Conservation (phyloP, 2,797 vertebrate species). For the Channa striata region DNA sequence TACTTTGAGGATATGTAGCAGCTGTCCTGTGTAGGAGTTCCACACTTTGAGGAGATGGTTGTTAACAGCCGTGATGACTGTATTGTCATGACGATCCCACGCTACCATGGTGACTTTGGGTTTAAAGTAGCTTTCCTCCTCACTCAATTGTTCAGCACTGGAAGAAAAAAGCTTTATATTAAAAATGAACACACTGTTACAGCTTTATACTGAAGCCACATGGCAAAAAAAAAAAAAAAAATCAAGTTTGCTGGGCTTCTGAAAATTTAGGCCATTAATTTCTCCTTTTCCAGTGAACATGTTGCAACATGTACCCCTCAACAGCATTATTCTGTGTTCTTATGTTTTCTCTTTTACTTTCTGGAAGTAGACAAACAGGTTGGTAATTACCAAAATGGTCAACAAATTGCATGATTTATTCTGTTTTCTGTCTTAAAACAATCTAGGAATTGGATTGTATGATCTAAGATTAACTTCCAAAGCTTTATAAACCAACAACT, state of each 20-base stretch:
- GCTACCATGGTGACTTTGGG: slow-evolving; percentile 99
- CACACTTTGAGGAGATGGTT: slow-evolving; percentile 98
- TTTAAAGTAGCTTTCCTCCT: slow-evolving; percentile 94
- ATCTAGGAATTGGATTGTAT: background rate
- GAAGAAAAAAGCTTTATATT: background rate
- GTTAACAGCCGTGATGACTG: slow-evolving; percentile 96
- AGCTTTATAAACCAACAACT: background rate
- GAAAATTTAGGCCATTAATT: background rate
- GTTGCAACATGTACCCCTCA: background rate
- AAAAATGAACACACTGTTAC: background rate
- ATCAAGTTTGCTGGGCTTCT: background rate
- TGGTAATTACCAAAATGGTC: background rate
- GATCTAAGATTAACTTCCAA: background rate
- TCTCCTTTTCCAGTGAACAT: background rate
- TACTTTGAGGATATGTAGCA: slow-evolving; percentile 96
- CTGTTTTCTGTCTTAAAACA: background rate
- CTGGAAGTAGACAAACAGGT: background rate
- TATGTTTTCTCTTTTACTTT: slow-evolving; percentile 1
- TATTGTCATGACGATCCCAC: slow-evolving; percentile 94
- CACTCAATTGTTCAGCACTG: slow-evolving; percentile 81
- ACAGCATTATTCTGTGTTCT: background rate
- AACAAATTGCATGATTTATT: background rate
- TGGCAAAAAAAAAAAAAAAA: background rate
- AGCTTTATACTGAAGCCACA: slow-evolving; percentile 10
- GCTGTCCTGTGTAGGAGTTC: slow-evolving; percentile 93